Conservation (phyloP, 92 coral and sea anemone species). For the Umimayanthus kanabou region DNA sequence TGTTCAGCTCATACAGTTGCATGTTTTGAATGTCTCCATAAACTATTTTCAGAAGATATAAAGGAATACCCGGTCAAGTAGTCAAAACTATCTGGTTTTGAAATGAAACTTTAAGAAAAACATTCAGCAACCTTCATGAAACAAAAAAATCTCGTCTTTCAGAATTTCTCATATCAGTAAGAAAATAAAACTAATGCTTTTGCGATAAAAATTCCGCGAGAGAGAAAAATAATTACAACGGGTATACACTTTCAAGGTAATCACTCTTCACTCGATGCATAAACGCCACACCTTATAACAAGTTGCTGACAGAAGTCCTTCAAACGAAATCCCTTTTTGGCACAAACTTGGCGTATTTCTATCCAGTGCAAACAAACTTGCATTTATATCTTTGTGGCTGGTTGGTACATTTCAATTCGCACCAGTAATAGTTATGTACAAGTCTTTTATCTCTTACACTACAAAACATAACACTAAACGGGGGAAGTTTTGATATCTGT, state of each 20-base stretch:
- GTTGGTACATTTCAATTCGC: neutral
- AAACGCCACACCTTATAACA: conserved; percentile 41
- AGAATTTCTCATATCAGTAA: neutral
- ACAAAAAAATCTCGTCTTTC: neutral
- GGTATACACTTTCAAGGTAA: conserved; percentile 1
- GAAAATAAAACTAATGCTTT: neutral
- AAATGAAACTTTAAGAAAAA: too few species aligned
- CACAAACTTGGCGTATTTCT: conserved; percentile 23
- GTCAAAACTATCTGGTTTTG: too few species aligned
- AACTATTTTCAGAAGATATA: conserved; percentile 1
- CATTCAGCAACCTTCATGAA: neutral
- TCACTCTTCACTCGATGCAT: conserved; percentile 16
- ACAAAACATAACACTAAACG: neutral
- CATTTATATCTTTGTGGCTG: neutral
- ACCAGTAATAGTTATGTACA: neutral
- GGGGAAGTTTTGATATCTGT: conserved; percentile 6
- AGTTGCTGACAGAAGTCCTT: conserved; percentile 40
- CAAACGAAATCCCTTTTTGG: conserved; percentile 28
- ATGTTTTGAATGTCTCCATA: conserved; percentile 1
- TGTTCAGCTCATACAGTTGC: neutral
- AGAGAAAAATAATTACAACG: neutral
- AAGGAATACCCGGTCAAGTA: neutral
- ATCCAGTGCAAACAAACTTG: conserved; percentile 5
- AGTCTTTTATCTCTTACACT: neutral
- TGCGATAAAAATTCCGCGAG: neutral